Evolutionary conservation across 2,797 vertebrate species (phyloP).

Genomic region (Alfaro cultratus): DNA sequence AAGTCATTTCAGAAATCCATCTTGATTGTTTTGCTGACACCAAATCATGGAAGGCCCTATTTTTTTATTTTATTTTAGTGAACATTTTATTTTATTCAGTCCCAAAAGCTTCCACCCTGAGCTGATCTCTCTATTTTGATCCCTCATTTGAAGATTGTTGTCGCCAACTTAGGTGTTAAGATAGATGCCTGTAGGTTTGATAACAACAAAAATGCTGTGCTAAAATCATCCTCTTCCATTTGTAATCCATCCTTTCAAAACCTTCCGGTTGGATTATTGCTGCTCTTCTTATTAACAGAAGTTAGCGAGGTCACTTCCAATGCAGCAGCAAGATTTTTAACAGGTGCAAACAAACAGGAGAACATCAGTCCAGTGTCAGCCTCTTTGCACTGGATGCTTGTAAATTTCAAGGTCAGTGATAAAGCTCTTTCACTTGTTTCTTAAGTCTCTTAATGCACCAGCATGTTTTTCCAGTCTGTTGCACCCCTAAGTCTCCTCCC

Average conservation of each 20-base stretch:
- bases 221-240: neutral
- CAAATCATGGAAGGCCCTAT: neutral
- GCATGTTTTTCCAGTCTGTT: neutral
- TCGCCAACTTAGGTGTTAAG: neutral
- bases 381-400: neutral
- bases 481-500: neutral
- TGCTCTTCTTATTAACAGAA: neutral
- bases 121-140: neutral
- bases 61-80: neutral
- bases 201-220: neutral
- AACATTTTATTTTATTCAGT: neutral
- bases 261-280: neutral
- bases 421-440: neutral
- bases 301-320: neutral
- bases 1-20: neutral
- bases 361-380: neutral
- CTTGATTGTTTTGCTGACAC: neutral
- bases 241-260: neutral
- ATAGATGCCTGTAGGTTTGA: neutral
- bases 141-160: neutral
- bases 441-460: neutral
- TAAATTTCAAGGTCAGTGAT: neutral
- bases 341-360: neutral
- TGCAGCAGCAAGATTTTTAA: neutral
- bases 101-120: neutral